A percentile compares a stretch with the other conserved stretches of the same genome.
Evolutionary conservation across 2,888 invertebrate species (phyloP).

Genomic region (Emmelina monodactyla): DNA sequence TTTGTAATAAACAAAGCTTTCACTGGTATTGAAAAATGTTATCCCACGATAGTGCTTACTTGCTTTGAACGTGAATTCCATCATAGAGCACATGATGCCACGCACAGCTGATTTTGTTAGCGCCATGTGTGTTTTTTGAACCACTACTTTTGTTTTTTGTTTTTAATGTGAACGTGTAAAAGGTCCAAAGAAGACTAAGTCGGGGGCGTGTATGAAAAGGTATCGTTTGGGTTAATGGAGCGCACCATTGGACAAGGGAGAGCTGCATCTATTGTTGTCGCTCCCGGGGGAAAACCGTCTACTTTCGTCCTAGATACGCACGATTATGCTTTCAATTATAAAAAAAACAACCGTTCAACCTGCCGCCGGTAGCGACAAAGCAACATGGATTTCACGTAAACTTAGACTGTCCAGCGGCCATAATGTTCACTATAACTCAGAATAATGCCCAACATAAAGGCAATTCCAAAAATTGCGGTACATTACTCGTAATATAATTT

Average conservation of each 20-base stretch:
- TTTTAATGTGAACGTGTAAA: conserved; percentile 22
- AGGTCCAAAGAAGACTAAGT: conserved; percentile 37
- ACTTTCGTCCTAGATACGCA: conserved; percentile 48
- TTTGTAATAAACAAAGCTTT: conserved; percentile 17
- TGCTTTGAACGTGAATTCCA: conserved; percentile 63
- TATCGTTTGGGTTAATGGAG: conserved; percentile 48
- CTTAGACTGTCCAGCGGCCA: too few relatives aligned
- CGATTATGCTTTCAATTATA: conserved; percentile 20
- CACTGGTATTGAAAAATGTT: conserved; percentile 12
- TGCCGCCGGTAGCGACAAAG: too few relatives aligned
- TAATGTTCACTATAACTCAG: too few relatives aligned
- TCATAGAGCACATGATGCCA: conserved; percentile 57
- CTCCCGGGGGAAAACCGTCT: conserved; percentile 47
- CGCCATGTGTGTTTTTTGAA: conserved; percentile 32
- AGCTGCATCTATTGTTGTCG: conserved; percentile 56
- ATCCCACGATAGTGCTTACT: conserved; percentile 33
- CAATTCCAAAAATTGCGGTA: background rate
- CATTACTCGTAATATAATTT: background rate
- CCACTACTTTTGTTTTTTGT: conserved; percentile 1
- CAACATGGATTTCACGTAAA: too few relatives aligned
- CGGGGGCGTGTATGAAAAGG: conserved; percentile 26
- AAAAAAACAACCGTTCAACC: background rate
- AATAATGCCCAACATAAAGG: background rate
- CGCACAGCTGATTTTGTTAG: conserved; percentile 53
- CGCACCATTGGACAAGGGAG: conserved; percentile 54